phyloP scores from a whole-genome alignment of 1,140 invertebrate species.

The Drosophila kikkawai region DNA sequence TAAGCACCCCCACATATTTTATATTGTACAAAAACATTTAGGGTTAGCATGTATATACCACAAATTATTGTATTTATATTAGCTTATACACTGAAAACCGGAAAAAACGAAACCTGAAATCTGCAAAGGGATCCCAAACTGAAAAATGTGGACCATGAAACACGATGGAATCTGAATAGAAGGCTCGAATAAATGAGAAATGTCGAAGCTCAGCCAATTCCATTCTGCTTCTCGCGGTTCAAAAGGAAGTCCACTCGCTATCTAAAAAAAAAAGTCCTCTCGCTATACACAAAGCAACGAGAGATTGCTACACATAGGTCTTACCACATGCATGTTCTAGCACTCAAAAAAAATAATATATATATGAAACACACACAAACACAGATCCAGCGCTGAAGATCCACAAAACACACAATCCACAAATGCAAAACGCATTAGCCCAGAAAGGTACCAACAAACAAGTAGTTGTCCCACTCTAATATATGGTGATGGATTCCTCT shows the following conservation, averaged over 20 bases:
- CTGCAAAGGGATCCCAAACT: background rate
- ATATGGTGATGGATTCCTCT: slow-evolving; percentile 20
- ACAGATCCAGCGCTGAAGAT: background rate
- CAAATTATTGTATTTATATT: background rate
- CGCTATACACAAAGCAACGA: background rate
- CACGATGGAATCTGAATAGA: background rate
- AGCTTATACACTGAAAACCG: background rate
- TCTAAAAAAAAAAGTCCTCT: background rate
- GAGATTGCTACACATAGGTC: background rate
- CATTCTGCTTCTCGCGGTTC: background rate
- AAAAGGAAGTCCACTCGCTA: background rate
- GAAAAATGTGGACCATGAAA: background rate
- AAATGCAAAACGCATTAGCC: slow-evolving; percentile 38
- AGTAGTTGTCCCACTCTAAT: slow-evolving; percentile 16
- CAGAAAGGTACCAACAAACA: slow-evolving; percentile 53
- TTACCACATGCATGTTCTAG: background rate
- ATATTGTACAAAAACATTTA: background rate
- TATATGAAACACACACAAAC: slow-evolving; percentile 1
- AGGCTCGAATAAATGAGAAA: background rate
- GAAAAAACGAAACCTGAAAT: background rate
- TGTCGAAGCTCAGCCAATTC: background rate
- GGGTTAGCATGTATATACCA: background rate
- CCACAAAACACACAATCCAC: slow-evolving; percentile 20
- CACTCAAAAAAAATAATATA: background rate
- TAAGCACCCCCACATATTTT: background rate